Evolutionary conservation across 2,113 vertebrate genomes (phyloP).

Genomic region (Electrona antarctica): DNA sequence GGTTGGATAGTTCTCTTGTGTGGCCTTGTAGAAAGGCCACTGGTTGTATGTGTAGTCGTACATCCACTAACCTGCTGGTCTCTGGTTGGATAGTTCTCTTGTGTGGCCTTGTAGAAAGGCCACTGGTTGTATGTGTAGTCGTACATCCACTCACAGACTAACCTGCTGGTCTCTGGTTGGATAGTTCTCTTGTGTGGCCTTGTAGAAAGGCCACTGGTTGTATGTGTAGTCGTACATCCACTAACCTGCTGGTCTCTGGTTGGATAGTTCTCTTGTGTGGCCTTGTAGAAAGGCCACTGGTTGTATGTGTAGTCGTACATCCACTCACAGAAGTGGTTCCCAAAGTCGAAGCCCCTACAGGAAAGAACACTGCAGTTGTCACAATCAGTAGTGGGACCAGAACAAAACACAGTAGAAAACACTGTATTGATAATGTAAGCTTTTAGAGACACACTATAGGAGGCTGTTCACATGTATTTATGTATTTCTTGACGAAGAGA

Average conservation of each 20-base stretch:
- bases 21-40: conserved; percentile 85
- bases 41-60: conserved; percentile 88
- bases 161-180: conserved; percentile 85
- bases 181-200: conserved; percentile 81
- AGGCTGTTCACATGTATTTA: no score
- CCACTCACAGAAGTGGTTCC: conserved; percentile 96
- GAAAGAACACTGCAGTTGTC: not conserved
- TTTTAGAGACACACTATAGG: no score
- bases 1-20: conserved; percentile 82
- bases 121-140: conserved; percentile 87
- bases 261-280: conserved; percentile 83
- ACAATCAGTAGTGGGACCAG: no score
- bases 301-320: conserved; percentile 88
- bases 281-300: conserved; percentile 85
- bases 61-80: conserved; percentile 91
- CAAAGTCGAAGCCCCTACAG: conserved; percentile 91
- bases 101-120: conserved; percentile 83
- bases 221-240: conserved; percentile 91
- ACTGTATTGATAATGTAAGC: no score
- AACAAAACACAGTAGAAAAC: not conserved
- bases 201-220: conserved; percentile 84
- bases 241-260: conserved; percentile 86
- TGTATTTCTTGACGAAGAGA: no score
- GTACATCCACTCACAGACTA: conserved; percentile 94
- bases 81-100: conserved; percentile 83